A percentile compares a stretch with the other conserved stretches of the same genome.
These are phyloP conservation scores for Drosophila miranda DNA, from an alignment of 1,140 invertebrate genomes.

Conservation along the genomic window DNA sequence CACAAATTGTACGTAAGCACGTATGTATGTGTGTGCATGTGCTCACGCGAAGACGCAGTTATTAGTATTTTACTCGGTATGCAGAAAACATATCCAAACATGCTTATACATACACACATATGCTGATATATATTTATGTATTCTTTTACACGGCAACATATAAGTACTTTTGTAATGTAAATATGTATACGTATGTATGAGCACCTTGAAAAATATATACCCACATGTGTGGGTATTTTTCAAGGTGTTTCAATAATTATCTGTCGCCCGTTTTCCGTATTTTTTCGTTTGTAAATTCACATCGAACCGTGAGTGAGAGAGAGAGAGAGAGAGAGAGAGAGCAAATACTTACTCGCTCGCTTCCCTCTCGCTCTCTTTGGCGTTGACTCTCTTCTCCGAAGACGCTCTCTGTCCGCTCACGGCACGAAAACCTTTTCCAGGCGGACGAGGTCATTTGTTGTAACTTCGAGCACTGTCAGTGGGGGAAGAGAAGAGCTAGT, in stretches of 20 bases:
- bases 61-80: constrained; percentile 5
- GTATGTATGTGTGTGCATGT: neutral
- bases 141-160: constrained; percentile 22
- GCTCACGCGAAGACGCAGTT: neutral
- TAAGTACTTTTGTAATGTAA: constrained; percentile 49
- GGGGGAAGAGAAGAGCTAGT: constrained; percentile 28
- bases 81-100: constrained; percentile 4
- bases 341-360: no score
- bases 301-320: constrained; percentile 12
- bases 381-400: no score
- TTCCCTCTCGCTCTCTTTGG: no score
- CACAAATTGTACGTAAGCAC: constrained; percentile 33
- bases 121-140: constrained; percentile 35
- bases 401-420: no score
- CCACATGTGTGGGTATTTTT: constrained; percentile 4
- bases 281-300: constrained; percentile 31
- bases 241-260: constrained; percentile 40
- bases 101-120: constrained; percentile 31
- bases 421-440: no score
- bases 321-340: neutral
- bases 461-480: constrained; percentile 20
- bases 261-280: constrained; percentile 37
- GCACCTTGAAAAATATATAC: constrained; percentile 14
- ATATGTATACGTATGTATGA: constrained; percentile 44
- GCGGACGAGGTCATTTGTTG: no score